Evolutionary conservation across 2,113 vertebrate genomes (phyloP).

Genomic region (Atractosteus spatula): DNA sequence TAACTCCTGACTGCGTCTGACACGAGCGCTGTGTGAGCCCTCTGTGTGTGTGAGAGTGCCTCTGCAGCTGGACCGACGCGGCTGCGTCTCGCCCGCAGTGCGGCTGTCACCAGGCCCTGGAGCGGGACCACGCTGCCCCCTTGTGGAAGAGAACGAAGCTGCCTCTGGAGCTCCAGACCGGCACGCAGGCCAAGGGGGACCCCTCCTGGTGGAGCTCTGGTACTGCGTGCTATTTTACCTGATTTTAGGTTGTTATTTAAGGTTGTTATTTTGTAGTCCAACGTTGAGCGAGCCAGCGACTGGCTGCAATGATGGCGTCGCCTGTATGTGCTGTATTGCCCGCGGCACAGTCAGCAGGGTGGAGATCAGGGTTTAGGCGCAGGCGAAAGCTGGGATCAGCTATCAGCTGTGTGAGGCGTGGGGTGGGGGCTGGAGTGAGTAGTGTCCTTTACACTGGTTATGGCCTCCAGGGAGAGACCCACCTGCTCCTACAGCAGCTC

Average conservation of each 20-base stretch:
- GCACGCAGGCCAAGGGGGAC: not conserved
- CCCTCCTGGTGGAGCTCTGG: slow-evolving; percentile 19
- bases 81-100: not conserved
- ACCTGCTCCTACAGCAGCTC: too few relatives aligned
- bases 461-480: too few relatives aligned
- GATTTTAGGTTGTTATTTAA: not conserved
- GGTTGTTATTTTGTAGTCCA: not conserved
- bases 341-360: too few relatives aligned
- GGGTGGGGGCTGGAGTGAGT: too few relatives aligned
- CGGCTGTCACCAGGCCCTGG: not conserved
- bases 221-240: slow-evolving; percentile 12
- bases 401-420: too few relatives aligned
- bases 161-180: not conserved
- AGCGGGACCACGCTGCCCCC: slow-evolving; percentile 1
- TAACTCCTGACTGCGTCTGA: not conserved
- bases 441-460: too few relatives aligned
- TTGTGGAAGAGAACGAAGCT: slow-evolving; percentile 11
- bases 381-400: too few relatives aligned
- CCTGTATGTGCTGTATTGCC: too few relatives aligned
- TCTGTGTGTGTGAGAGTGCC: not conserved
- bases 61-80: not conserved
- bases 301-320: too few relatives aligned
- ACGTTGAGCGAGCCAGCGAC: too few relatives aligned
- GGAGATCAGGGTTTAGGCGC: too few relatives aligned
- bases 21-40: not conserved